These are phyloP conservation scores for Columba guinea DNA, from an alignment of 2,797 vertebrate species.

Conservation along the genomic window DNA sequence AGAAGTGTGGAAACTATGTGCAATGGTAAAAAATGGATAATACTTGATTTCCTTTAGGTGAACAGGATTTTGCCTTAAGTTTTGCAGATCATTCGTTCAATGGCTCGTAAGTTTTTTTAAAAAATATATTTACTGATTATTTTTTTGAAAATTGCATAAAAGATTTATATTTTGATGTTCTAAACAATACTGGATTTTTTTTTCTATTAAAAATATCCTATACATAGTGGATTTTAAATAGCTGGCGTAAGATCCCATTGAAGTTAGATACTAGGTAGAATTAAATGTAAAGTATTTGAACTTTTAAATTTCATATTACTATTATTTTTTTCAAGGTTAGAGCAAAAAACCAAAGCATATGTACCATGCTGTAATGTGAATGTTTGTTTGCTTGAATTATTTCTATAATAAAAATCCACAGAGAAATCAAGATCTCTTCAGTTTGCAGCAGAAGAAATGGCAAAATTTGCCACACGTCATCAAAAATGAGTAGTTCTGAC, in stretches of 20 bases:
- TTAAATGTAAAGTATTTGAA: not conserved
- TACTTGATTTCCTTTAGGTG: not conserved
- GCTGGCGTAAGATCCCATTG: not conserved
- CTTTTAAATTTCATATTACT: not conserved
- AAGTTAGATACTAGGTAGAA: not conserved
- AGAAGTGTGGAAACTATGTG: not conserved
- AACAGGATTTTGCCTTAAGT: not conserved
- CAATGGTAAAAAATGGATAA: not conserved
- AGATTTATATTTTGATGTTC: not conserved
- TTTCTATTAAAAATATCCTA: not conserved
- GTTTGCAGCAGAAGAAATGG: not conserved
- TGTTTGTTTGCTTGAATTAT: not conserved
- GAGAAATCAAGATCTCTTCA: not conserved
- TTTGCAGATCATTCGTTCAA: not conserved
- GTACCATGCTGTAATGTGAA: not conserved
- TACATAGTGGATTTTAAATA: not conserved
- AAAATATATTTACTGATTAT: not conserved
- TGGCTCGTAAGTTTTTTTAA: not conserved
- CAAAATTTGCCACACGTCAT: not conserved
- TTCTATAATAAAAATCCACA: not conserved
- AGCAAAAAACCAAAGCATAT: not conserved
- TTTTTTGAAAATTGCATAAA: not conserved
- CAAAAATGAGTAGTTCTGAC: not conserved
- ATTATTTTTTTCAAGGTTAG: not conserved
- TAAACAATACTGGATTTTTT: not conserved